Base-by-base conservation (phyloP, 2,888 invertebrate species). In the Lithophane ornitopus region DNA sequence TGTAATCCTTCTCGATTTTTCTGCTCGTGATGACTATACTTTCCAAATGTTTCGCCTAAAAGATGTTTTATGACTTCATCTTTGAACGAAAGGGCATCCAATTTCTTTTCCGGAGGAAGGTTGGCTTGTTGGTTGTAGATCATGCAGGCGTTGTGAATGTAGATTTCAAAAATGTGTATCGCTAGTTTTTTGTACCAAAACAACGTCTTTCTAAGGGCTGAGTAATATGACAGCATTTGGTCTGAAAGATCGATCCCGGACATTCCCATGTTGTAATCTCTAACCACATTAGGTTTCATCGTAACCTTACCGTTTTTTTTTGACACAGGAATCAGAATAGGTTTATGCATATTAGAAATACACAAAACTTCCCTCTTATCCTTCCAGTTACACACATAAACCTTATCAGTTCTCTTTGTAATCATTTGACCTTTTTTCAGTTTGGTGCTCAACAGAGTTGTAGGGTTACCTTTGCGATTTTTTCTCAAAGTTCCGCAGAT, bases 111-210 rank as follows among this genome's bases (percentile, higher is more conserved):
- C 56, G 56, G 56, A 56, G 26, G 26, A 56, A 56, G 56, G n/a
- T 56, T 56, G 12, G n/a, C n/a, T 56, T 56, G 56, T 56, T 56
- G 56, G 56, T 56, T 56, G 56, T 56, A 56, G n/a, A 56, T 56
- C 56, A 26, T 56, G n/a, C 56, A 56, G n/a, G 54, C 11, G n/a
- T 54, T 22, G 11, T 54, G 54, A 54, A 26, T n/a, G 58, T n/a
- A 12, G 22, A 54, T 54, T 46, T 46, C 16, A 46, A 46, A 46
- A 46, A 46, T 46, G 46, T 46, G 46, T 46, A 46, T 46, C n/a
- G 26, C 56, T 56, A 56, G 56, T 26, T 56, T 56, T 56, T 56
- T 26, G 54, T 56, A 56, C 56, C 56, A 54, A 56, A 56, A 56
- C 12, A 56, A 26, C 14, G 56, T 26, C n/a, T 56, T 56, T 46